A percentile compares a stretch with the other conserved stretches of the same genome.
Conservation (phyloP, 1,140 invertebrate genomes). For the Nebria ingens region DNA sequence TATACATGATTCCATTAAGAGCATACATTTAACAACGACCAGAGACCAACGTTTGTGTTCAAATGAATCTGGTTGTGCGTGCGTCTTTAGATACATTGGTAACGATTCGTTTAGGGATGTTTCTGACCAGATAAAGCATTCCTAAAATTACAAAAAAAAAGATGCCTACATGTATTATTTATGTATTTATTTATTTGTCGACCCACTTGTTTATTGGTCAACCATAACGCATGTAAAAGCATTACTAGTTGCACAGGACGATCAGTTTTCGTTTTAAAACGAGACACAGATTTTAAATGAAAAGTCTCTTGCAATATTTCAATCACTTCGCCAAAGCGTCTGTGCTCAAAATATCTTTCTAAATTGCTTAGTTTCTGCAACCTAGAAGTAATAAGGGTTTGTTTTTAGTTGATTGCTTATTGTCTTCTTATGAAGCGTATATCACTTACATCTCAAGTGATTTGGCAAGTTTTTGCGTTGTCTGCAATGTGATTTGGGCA, state of each 20-base stretch:
- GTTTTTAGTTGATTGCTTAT: not conserved
- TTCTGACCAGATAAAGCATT: constrained; percentile 68
- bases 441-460: constrained; percentile 37
- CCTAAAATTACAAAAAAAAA: constrained; percentile 33
- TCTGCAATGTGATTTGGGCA: constrained; percentile 33
- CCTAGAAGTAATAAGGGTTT: constrained; percentile 24
- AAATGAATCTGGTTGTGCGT: constrained; percentile 31
- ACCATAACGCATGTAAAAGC: constrained; percentile 63
- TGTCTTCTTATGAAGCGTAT: too few relatives aligned
- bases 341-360: constrained; percentile 46
- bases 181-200: too few relatives aligned
- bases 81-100: constrained; percentile 43
- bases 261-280: constrained; percentile 30
- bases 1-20: constrained; percentile 49
- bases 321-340: constrained; percentile 52
- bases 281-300: constrained; percentile 33
- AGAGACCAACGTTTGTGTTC: constrained; percentile 48
- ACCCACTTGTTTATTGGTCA: constrained; percentile 25
- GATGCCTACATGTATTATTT: too few relatives aligned
- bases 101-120: constrained; percentile 54
- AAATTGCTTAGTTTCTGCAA: constrained; percentile 43
- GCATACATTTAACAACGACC: constrained; percentile 49
- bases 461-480: constrained; percentile 37
- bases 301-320: constrained; percentile 49
- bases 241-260: constrained; percentile 46